Evolutionary conservation across 1,140 invertebrate genomes (phyloP).

Genomic region (Patella vulgata): DNA sequence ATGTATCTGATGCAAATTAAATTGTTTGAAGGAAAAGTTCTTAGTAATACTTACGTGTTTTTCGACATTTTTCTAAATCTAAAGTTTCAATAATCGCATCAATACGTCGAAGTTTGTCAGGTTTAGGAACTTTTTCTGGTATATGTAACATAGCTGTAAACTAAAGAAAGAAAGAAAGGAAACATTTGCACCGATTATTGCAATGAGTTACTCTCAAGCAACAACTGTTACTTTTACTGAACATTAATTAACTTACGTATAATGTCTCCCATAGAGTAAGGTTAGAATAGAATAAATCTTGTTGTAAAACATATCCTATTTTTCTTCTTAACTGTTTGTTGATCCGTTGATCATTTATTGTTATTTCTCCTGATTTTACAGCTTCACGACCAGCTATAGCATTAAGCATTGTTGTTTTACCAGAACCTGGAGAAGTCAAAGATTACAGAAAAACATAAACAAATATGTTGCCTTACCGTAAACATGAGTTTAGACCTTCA

Average conservation of each 20-base stretch:
- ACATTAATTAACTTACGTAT: conserved; percentile 70
- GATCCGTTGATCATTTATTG: conserved; percentile 78
- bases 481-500: too few species aligned
- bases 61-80: conserved; percentile 79
- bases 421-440: conserved; percentile 70
- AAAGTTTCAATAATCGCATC: conserved; percentile 83
- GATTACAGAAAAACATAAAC: too few species aligned
- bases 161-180: conserved; percentile 60
- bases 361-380: conserved; percentile 77
- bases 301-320: conserved; percentile 85
- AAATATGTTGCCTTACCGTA: too few species aligned
- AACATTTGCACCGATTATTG: not conserved
- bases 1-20: too few species aligned
- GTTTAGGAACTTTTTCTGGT: conserved; percentile 78
- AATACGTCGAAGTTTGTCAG: conserved; percentile 82
- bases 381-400: conserved; percentile 73
- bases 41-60: conserved; percentile 79
- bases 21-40: too few species aligned
- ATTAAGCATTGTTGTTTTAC: conserved; percentile 85
- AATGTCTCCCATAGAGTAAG: conserved; percentile 83
- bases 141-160: conserved; percentile 79
- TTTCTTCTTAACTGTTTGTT: conserved; percentile 80
- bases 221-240: not conserved
- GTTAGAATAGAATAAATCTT: conserved; percentile 85
- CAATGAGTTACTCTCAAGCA: not conserved